Evolutionary conservation across 2,888 invertebrate species (phyloP).

Genomic region (Cephus nigrinus): DNA sequence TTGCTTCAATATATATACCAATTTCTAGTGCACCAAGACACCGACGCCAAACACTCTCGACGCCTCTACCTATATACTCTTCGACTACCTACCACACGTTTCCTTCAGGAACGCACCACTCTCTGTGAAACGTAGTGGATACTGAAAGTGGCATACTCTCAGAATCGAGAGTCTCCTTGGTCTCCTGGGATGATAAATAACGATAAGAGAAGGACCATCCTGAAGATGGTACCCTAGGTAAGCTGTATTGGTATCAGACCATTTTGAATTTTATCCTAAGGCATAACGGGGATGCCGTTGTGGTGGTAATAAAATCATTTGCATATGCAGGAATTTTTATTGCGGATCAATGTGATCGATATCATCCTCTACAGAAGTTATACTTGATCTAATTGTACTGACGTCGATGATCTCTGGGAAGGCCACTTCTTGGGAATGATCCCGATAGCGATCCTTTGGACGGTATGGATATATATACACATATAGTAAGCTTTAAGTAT

Average conservation of each 20-base stretch:
- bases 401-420: neutral
- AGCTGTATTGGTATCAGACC: neutral
- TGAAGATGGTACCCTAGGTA: neutral
- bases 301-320: neutral
- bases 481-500: constrained; percentile 1
- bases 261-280: neutral
- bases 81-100: neutral
- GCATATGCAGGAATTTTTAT: neutral
- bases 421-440: neutral
- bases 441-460: neutral
- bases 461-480: neutral
- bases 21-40: neutral
- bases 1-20: neutral
- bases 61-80: neutral
- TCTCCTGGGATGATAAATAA: neutral
- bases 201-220: neutral
- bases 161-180: neutral
- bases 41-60: neutral
- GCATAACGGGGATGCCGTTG: neutral
- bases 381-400: constrained; percentile 1
- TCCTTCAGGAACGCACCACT: neutral
- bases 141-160: neutral
- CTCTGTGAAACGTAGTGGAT: neutral
- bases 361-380: neutral
- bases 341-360: neutral